Evolutionary conservation across 64 coral and sea anemone genomes (phyloP), one percentile per base, ranked within the genome.

Genomic region (Acropora yongei): DNA sequence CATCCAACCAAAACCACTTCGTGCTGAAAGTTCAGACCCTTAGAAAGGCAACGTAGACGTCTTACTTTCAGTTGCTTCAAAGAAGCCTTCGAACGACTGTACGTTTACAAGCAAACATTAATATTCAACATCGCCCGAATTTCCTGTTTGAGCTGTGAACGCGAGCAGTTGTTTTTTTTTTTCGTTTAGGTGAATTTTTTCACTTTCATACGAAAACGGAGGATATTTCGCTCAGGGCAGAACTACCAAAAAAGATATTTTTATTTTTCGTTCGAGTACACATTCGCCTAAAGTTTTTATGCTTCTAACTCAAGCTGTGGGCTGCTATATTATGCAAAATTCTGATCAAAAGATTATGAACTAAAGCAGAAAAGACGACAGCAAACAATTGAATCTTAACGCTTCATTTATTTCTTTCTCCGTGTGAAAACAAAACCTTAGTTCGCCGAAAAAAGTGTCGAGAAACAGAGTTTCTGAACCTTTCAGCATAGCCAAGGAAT

Each of bases 311-410:
- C 90, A 89, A 51, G 90, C 88, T 87, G 92, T 17, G 92, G 55
- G n/a, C 1, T 4, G 82, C 88, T 91, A 79, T 79, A 97, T 97
- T 97, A 97, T 97, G 91, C 92, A 94, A 97, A 97, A 88, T 18
- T 75, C 50, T 40, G 89, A 74, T 94, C 82, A 94, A 97, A 71
- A 94, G 75, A 91, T 87, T 80, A 93, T 93, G 72, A 87, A 87
- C 82, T 88, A 88, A 55, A 78, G 74, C 84, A 79, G 78, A 86
- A 20, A 93, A 73, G 69, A 88, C 72, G 72, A 88, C 49, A 88
- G 58, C 75, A 75, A 18, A 76, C 75, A 75, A 88, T 77, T 12
- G 86, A 61, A 88, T 57, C 72, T 57, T 77, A 78, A 13, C 72
- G 46, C 51, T 93, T 86, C 75, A 72, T 87, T 75, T 85, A 76